phyloP scores from a whole-genome alignment of 2,113 vertebrate genomes.

The Paradoxurus hermaphroditus region DNA sequence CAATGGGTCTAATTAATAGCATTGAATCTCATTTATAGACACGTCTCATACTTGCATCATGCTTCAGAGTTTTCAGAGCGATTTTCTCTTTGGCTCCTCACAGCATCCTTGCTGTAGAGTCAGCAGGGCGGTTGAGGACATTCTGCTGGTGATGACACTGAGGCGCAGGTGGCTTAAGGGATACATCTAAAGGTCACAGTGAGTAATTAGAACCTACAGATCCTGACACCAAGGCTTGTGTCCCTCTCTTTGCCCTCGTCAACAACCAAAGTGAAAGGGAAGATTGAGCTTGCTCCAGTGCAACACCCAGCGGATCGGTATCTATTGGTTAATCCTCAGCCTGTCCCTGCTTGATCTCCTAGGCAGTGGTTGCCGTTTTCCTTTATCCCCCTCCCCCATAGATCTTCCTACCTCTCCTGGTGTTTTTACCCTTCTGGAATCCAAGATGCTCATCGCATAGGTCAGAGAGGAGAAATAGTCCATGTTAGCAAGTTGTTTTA shows the following conservation, averaged over 20 bases:
- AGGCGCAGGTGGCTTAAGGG: not conserved
- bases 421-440: not conserved
- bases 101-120: not conserved
- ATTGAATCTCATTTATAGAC: conserved; percentile 21
- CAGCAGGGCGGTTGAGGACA: not conserved
- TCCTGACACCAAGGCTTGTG: not conserved
- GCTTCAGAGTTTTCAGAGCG: not conserved
- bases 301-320: not conserved
- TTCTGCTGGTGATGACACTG: not conserved
- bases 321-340: not conserved
- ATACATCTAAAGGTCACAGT: not conserved
- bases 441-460: not conserved
- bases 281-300: not conserved
- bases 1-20: conserved; percentile 43
- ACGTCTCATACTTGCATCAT: conserved; percentile 15
- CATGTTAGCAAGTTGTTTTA: not conserved
- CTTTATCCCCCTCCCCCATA: not conserved
- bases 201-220: not conserved
- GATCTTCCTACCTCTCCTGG: not conserved
- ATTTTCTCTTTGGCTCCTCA: not conserved
- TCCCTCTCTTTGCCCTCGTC: not conserved
- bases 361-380: not conserved
- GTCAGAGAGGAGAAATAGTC: not conserved
- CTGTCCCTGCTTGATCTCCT: not conserved
- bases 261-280: not conserved